Base-by-base conservation (phyloP, 2,888 invertebrate species). In the Pomacea canaliculata region DNA sequence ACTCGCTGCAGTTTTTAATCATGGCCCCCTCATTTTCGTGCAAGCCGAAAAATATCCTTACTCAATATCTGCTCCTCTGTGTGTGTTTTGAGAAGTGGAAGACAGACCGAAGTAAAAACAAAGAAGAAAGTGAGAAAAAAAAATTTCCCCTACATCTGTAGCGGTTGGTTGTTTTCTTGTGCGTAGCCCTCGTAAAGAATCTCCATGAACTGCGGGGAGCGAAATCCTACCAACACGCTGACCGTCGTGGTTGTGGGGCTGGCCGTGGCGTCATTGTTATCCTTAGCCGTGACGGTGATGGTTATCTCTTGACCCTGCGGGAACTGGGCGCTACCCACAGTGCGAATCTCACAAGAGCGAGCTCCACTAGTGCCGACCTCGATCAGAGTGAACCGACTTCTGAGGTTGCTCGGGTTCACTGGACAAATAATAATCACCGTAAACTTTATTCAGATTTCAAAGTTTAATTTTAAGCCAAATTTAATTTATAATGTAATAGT, bases 171-270 rank as follows among this genome's bases (percentile, higher is more conserved):
- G 3, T 74, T 97, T 92, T 99, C 99, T 1, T 97, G 96, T 83
- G 99, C 97, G 90, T 96, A 96, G 0, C 97, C 97, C 89, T 96
- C 96, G 91, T 99, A 99, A 85, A 95, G 95, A 8, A 95, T 95
- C 93, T 98, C 94, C 91, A 97, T 98, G 92, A 99, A 99, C 92
- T 99, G 99, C 0, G 99, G 99, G 0, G 97, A 96, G 56, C 98
- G 93, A 89, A 98, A 97, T 77, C 98, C 99, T n/a, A 98, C 98
- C 46, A 97, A 96, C 89, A 98, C 98, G 73, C 89, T 88, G 19
- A 92, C 86, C 12, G 89, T 87, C 59, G 85, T 83, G 62, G 85
- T 19, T 7, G 60, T 59, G 46, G 9, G 19, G 9, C 18, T 23
- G 49, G 65, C 48, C 10, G 27, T 9, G 27, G 1, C 10, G 66